A percentile compares a stretch with the other conserved stretches of the same genome.
Evolutionary conservation across 2,888 invertebrate genomes (phyloP).

Genomic region (Polia nebulosa): DNA sequence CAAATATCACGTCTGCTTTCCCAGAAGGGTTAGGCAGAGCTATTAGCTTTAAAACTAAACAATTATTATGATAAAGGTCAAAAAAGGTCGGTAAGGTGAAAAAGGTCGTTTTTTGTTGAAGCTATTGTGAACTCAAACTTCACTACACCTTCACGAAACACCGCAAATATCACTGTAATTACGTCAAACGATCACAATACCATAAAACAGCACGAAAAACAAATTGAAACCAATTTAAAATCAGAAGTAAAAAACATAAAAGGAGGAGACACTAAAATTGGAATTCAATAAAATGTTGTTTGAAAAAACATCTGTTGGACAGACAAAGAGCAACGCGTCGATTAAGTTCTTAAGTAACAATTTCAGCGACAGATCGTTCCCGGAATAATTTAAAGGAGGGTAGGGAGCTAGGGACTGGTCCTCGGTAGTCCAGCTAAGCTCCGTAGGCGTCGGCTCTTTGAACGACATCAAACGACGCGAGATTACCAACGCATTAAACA

Average conservation of each 20-base stretch:
- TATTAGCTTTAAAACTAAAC: no score
- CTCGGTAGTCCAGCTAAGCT: slow-evolving; percentile 77
- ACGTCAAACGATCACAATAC: slow-evolving; percentile 17
- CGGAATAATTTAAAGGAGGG: slow-evolving; percentile 79
- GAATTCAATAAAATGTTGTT: slow-evolving; percentile 74
- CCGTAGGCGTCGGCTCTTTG: slow-evolving; percentile 78
- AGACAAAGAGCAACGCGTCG: slow-evolving; percentile 78
- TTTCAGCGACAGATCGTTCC: slow-evolving; percentile 79
- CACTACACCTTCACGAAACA: no score
- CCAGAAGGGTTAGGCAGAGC: no score
- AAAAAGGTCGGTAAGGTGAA: no score
- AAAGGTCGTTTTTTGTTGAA: not conserved
- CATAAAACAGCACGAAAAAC: slow-evolving; percentile 38
- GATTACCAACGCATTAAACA: slow-evolving; percentile 86
- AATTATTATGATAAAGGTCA: no score
- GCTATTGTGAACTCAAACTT: no score
- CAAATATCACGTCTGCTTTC: no score
- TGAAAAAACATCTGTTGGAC: slow-evolving; percentile 73
- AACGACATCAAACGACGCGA: slow-evolving; percentile 85
- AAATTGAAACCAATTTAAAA: slow-evolving; percentile 59
- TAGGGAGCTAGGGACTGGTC: slow-evolving; percentile 54
- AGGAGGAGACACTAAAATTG: slow-evolving; percentile 65
- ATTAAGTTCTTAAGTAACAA: slow-evolving; percentile 83
- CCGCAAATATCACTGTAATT: slow-evolving; percentile 6
- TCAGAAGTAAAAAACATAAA: slow-evolving; percentile 59